phyloP scores from a whole-genome alignment of 2,797 vertebrate genomes.

The Sebastes hubbsi region DNA sequence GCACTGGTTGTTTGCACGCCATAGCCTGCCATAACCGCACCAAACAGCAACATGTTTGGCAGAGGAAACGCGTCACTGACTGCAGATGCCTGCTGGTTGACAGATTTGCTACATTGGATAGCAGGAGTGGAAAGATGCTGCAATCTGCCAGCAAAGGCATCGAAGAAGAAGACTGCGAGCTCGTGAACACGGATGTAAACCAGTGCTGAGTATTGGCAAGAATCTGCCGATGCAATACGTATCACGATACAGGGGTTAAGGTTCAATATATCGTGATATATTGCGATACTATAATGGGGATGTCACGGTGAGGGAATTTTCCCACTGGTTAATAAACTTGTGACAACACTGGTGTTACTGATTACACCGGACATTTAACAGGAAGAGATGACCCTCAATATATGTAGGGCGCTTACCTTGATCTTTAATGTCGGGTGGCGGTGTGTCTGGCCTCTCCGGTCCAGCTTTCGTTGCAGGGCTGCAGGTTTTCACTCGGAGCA shows the following conservation, averaged over 20 bases:
- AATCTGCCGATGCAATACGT: neutral
- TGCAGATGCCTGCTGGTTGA: neutral
- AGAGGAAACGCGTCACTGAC: neutral
- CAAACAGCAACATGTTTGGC: neutral
- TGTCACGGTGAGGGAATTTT: too few relatives aligned
- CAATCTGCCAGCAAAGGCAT: neutral
- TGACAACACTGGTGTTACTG: too few relatives aligned
- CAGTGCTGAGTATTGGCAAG: neutral
- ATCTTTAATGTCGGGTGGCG: too few relatives aligned
- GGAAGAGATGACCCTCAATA: too few relatives aligned
- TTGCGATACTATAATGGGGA: neutral
- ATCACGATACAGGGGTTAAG: neutral
- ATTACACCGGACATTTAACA: too few relatives aligned
- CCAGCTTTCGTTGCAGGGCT: too few relatives aligned
- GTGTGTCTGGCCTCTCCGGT: too few relatives aligned
- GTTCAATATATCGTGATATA: neutral
- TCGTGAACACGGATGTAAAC: neutral
- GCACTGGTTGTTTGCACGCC: neutral
- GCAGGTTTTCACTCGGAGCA: too few relatives aligned
- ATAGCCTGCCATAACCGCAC: neutral
- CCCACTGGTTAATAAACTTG: too few relatives aligned
- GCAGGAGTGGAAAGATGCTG: neutral
- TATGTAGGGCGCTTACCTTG: too few relatives aligned
- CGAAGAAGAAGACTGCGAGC: neutral
- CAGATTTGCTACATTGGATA: neutral